phyloP scores from a whole-genome alignment of 2,888 invertebrate genomes.

The Chelonus formosanus region DNA sequence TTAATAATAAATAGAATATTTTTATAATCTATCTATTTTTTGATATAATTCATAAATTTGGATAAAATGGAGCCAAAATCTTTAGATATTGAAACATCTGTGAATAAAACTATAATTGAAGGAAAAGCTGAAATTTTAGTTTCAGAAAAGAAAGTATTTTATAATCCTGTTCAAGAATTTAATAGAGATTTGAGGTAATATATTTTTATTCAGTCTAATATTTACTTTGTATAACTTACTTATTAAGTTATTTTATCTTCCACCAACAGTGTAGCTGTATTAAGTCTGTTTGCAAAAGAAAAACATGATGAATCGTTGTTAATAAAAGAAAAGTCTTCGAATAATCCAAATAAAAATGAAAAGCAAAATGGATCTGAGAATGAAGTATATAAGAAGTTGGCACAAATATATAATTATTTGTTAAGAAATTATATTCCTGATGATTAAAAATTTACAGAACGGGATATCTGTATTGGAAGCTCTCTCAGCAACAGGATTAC shows the following conservation, averaged over 20 bases:
- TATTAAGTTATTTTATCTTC: too few relatives aligned
- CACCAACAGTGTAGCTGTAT: slow-evolving; percentile 36
- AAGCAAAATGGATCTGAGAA: too few relatives aligned
- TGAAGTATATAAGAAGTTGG: too few relatives aligned
- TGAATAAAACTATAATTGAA: slow-evolving; percentile 71
- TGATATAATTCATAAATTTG: too few relatives aligned
- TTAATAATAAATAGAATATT: too few relatives aligned
- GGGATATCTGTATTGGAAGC: slow-evolving; percentile 87
- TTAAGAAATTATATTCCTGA: too few relatives aligned
- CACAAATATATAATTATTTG: too few relatives aligned
- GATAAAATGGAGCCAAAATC: slow-evolving; percentile 6
- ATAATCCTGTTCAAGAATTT: slow-evolving; percentile 98
- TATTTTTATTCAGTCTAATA: not conserved
- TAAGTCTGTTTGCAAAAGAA: slow-evolving; percentile 38
- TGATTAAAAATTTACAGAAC: slow-evolving; percentile 57
- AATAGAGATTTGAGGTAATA: slow-evolving; percentile 87
- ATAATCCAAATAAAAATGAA: too few relatives aligned
- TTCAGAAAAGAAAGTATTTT: slow-evolving; percentile 84
- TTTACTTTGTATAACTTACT: slow-evolving; percentile 21
- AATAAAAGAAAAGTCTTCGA: too few relatives aligned
- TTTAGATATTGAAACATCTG: not conserved
- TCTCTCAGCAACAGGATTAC: slow-evolving; percentile 91
- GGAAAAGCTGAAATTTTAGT: slow-evolving; percentile 82
- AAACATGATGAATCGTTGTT: slow-evolving; percentile 6
- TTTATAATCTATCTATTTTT: too few relatives aligned